Conservation (phyloP, 2,113 vertebrate genomes). For the Romanogobio albipinnatus region DNA sequence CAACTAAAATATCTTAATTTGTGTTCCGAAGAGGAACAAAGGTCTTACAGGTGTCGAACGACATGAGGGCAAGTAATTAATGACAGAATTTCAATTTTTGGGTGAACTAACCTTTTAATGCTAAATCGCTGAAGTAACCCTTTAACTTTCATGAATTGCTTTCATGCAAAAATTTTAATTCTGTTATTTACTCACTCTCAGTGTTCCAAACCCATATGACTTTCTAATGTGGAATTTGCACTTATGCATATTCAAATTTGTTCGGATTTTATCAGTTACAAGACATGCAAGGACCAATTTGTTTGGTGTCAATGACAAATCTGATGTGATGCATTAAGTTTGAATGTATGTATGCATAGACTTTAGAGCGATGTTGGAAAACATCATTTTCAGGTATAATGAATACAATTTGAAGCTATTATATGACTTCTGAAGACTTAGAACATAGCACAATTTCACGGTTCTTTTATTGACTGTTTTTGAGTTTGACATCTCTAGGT, state of each 20-base stretch:
- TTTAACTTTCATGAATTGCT: background rate
- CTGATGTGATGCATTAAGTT: background rate
- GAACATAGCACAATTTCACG: background rate
- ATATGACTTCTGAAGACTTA: background rate
- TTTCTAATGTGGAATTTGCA: background rate
- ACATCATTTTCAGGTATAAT: background rate
- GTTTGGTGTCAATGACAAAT: background rate
- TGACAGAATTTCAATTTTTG: no score
- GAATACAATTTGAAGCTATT: background rate
- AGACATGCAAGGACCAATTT: background rate
- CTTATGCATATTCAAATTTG: background rate
- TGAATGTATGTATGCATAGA: background rate
- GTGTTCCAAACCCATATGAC: background rate
- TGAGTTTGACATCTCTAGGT: background rate
- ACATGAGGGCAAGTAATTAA: no score
- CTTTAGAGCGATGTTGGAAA: background rate
- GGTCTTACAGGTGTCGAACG: no score
- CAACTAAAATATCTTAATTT: no score
- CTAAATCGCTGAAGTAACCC: no score
- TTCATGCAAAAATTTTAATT: background rate
- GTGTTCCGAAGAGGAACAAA: no score
- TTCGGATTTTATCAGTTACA: background rate
- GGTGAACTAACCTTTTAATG: no score
- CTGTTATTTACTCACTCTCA: background rate
- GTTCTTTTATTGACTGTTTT: background rate